Evolutionary conservation across 2,888 invertebrate genomes (phyloP).

Genomic region (Eupithecia tripunctaria): DNA sequence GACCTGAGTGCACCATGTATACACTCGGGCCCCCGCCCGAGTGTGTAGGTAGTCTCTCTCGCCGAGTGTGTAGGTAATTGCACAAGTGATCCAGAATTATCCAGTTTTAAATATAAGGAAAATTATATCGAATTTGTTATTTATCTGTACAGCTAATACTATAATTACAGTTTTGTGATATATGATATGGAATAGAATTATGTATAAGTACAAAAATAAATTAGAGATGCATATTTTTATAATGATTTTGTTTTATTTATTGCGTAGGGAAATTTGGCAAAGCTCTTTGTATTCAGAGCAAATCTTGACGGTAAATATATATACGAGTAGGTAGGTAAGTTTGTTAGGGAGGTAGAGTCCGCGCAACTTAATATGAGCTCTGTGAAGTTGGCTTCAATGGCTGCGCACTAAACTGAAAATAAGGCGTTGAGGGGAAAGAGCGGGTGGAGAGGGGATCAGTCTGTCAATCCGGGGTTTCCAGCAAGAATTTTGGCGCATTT

Average conservation of each 20-base stretch:
- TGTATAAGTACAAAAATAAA: background rate
- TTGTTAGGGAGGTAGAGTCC: background rate
- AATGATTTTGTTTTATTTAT: conserved; percentile 1
- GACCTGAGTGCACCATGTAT: background rate
- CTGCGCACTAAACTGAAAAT: too few species aligned
- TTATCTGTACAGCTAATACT: background rate
- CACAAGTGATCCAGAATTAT: background rate
- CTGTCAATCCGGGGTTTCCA: too few species aligned
- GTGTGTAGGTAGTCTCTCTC: too few species aligned
- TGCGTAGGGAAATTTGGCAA: background rate
- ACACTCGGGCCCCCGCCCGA: background rate
- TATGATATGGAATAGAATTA: background rate
- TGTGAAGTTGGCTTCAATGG: too few species aligned
- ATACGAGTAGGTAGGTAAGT: background rate
- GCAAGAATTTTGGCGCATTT: too few species aligned
- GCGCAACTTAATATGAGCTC: too few species aligned
- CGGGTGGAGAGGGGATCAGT: too few species aligned
- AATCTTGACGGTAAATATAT: background rate
- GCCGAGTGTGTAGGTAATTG: background rate
- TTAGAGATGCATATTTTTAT: background rate
- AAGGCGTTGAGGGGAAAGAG: too few species aligned
- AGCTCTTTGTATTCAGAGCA: background rate
- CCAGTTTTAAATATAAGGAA: background rate
- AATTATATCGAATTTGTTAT: background rate
- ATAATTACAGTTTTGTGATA: background rate